These are phyloP conservation scores for Melieria omissa DNA, from an alignment of 2,888 invertebrate genomes.

Conservation along the genomic window DNA sequence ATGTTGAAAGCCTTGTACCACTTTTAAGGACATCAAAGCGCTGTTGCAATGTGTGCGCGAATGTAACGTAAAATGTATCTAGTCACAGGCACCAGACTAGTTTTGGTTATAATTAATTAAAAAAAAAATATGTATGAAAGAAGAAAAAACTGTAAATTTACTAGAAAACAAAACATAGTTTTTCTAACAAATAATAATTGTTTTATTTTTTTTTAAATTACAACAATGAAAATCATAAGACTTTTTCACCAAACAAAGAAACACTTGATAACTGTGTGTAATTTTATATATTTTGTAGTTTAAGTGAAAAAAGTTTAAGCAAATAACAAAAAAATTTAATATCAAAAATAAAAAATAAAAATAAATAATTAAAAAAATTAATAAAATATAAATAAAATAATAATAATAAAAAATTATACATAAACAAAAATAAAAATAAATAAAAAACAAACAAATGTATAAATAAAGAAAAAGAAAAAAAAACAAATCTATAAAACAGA, in stretches of 20 bases:
- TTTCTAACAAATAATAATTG: neutral
- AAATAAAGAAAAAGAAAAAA: too few species aligned
- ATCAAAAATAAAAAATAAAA: constrained; percentile 14
- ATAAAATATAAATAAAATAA: constrained; percentile 17
- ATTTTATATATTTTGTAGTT: constrained; percentile 9
- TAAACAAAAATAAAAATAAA: too few species aligned
- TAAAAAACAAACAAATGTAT: too few species aligned
- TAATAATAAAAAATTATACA: neutral
- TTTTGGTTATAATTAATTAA: constrained; percentile 48
- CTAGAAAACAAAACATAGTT: constrained; percentile 15
- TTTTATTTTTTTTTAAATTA: neutral
- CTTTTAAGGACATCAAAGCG: constrained; percentile 6
- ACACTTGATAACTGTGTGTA: constrained; percentile 24
- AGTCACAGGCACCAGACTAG: constrained; percentile 65
- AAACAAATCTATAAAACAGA: too few species aligned
- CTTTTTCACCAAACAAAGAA: constrained; percentile 49
- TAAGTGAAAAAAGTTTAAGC: constrained; percentile 25
- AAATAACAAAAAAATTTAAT: constrained; percentile 23
- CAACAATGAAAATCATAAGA: constrained; percentile 46
- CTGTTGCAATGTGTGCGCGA: constrained; percentile 34
- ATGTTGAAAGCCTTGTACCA: too few species aligned
- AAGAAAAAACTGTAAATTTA: constrained; percentile 14
- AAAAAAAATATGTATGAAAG: constrained; percentile 6
- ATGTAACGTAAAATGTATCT: constrained; percentile 49
- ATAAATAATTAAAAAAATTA: constrained; percentile 21